Evolutionary conservation across 2,888 invertebrate species (phyloP).

Genomic region (Ametastegia equiseti): DNA sequence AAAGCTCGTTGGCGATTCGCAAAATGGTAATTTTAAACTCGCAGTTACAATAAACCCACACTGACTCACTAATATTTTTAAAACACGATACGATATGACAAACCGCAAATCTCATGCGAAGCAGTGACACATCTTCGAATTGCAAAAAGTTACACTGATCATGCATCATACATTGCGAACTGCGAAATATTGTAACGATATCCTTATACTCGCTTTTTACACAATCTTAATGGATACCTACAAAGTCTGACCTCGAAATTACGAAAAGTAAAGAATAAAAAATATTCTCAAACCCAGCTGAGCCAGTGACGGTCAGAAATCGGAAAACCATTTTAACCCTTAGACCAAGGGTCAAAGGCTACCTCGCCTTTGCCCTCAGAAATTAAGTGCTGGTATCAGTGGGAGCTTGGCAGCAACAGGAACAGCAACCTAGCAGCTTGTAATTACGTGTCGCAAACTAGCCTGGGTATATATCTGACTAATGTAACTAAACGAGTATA

Average conservation of each 20-base stretch:
- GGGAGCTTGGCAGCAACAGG: neutral
- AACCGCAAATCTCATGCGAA: neutral
- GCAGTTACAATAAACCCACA: neutral
- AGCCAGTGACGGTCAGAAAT: neutral
- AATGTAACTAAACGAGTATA: slow-evolving; percentile 24
- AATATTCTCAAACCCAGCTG: neutral
- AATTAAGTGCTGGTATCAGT: neutral
- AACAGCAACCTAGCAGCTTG: slow-evolving; percentile 38
- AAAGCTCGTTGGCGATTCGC: neutral
- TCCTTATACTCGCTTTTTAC: neutral
- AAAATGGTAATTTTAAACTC: neutral
- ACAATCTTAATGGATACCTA: neutral
- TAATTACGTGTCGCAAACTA: slow-evolving; percentile 46
- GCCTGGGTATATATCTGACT: slow-evolving; percentile 2
- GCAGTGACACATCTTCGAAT: neutral
- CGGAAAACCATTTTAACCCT: neutral
- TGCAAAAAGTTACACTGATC: neutral
- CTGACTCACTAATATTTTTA: neutral
- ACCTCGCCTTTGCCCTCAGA: neutral
- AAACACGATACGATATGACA: neutral
- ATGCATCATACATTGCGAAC: neutral
- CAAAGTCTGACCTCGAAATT: neutral
- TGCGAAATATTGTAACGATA: neutral
- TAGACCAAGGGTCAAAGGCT: neutral
- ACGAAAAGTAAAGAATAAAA: neutral